Conservation (phyloP, 2,797 vertebrate species). For the Brachyrhaphis roseni region DNA sequence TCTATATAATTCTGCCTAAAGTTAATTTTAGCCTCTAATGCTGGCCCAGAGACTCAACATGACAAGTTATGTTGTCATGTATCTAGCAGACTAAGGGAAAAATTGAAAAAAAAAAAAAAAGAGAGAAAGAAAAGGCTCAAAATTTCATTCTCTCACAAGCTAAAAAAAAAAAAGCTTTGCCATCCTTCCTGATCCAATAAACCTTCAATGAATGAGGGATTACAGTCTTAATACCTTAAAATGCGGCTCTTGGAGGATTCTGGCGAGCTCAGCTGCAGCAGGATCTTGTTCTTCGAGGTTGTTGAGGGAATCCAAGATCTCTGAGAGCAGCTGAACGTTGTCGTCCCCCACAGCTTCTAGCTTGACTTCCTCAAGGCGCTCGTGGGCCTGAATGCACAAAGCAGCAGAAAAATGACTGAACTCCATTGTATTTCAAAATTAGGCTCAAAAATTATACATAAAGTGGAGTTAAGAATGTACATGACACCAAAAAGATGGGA, state of each 20-base stretch:
- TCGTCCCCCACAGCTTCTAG: conserved; percentile 93
- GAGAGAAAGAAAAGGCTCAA: background rate
- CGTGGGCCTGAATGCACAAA: conserved; percentile 86
- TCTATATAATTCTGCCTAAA: background rate
- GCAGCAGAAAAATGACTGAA: background rate
- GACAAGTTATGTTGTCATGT: background rate
- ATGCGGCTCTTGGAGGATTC: conserved; percentile 94
- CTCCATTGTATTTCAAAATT: background rate
- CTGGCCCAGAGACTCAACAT: background rate
- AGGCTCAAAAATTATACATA: background rate
- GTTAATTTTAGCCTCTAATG: background rate
- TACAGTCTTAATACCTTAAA: conserved; percentile 85
- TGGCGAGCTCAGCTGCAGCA: conserved; percentile 87
- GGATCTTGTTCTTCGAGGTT: conserved; percentile 84
- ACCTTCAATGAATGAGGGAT: background rate
- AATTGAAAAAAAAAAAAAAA: background rate
- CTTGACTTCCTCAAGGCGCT: conserved; percentile 93
- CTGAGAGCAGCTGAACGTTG: conserved; percentile 92
- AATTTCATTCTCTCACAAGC: background rate
- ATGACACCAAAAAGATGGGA: background rate
- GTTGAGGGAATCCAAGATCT: conserved; percentile 93
- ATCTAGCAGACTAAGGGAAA: background rate
- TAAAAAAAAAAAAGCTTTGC: background rate
- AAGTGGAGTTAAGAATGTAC: background rate
- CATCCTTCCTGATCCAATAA: background rate